Evolutionary conservation across 2,888 invertebrate species (phyloP).

Genomic region (Strigamia maritima): DNA sequence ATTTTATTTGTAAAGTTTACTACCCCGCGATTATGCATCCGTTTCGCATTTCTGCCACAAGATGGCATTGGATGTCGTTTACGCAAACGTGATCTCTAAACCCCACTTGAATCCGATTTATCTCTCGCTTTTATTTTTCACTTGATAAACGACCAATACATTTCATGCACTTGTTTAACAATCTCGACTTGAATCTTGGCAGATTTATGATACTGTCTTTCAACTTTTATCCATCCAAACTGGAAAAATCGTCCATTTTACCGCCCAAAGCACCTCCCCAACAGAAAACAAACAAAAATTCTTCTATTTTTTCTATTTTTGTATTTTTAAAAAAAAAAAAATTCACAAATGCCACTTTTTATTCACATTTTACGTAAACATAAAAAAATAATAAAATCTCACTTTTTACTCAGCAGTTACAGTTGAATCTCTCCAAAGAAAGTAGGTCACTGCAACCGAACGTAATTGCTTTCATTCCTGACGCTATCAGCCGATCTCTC

Average conservation of each 20-base stretch:
- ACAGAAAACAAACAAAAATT: background rate
- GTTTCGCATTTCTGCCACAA: background rate
- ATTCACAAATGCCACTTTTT: background rate
- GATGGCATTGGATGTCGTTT: background rate
- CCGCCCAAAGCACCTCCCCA: background rate
- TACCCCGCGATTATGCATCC: background rate
- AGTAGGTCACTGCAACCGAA: conserved; percentile 11
- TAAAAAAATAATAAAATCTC: background rate
- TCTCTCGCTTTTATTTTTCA: background rate
- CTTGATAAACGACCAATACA: conserved; percentile 1
- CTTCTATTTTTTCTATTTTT: no score
- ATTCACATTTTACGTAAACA: background rate
- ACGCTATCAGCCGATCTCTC: background rate
- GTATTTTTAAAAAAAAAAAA: no score
- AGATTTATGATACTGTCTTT: background rate
- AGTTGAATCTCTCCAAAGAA: background rate
- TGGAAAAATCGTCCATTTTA: background rate
- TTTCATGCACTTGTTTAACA: background rate
- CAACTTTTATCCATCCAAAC: background rate
- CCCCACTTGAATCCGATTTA: background rate
- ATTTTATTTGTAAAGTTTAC: background rate
- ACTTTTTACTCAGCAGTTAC: background rate
- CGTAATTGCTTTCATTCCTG: background rate
- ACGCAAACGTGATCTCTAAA: background rate
- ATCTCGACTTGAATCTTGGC: background rate